Evolutionary conservation across 2,797 vertebrate species (phyloP), one percentile per base, ranked within the genome.

Genomic region (Apogon talboti): DNA sequence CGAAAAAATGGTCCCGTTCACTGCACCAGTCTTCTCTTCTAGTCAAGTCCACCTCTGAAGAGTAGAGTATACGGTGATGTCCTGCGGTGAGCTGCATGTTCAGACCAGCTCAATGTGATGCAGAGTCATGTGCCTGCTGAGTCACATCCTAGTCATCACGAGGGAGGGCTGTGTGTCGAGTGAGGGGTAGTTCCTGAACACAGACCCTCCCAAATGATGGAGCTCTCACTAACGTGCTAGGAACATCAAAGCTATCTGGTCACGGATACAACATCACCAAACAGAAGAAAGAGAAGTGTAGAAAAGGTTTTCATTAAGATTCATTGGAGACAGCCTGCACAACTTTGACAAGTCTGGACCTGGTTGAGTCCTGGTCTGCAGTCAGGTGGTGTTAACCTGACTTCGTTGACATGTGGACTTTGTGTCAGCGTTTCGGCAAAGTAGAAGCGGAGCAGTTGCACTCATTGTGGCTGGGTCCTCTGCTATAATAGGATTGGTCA

Each of bases 61-160:
- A 53, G 46, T 5, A 21, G 15, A 53, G 48, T 3, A n/a, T n/a
- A 24, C 21, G n/a, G 21, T 24, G 2, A 5, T 21, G 7, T 38
- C 7, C 15, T 57, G 46, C 1, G 7, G 11, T 1, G 41, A 14
- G 63, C 51, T 41, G 12, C 50, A 0, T 61, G 82, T 79, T 75
- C 57, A 49, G 71, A 57, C 73, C 0, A 8, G 47, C 11, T 16
- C 55, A 12, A n/a, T 4, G 18, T 76, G 78, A 79, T 10, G 50
- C 77, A 76, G 38, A 62, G 72, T 87, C 90, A 87, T 82, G 85
- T 74, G 90, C 16, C 38, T 14, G 76, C 75, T 84, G 89, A 91
- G 65, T 90, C 85, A 88, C 41, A 7, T 43, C 70, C 40, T n/a
- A 62, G 24, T 61, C 37, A 61, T 56, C 58, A 7, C 11, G 62